Percentiles rank a stretch among this genome's conserved stretches.
These are phyloP conservation scores for Amazona guildingii DNA, from an alignment of 2,113 vertebrate genomes.

Conservation along the genomic window DNA sequence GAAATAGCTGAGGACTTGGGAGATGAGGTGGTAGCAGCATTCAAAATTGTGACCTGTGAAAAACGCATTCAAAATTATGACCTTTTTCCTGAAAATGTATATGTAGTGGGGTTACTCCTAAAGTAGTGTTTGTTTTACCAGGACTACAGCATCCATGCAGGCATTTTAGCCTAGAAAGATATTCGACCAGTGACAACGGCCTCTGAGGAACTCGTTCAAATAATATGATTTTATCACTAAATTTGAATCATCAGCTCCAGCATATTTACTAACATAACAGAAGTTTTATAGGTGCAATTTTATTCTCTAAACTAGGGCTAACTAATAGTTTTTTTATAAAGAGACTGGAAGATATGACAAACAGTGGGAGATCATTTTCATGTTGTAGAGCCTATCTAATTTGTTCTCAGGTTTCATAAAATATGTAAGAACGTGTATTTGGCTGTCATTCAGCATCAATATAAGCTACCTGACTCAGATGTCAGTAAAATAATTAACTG, in stretches of 20 bases:
- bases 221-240: neutral
- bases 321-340: neutral
- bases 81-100: neutral
- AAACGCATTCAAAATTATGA: neutral
- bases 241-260: neutral
- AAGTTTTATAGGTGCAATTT: neutral
- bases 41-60: neutral
- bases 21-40: neutral
- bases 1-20: neutral
- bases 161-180: neutral
- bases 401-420: neutral
- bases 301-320: neutral
- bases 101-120: neutral
- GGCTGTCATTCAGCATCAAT: neutral
- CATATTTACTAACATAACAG: neutral
- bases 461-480: neutral
- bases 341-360: neutral
- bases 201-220: neutral
- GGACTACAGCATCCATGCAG: neutral
- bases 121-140: neutral
- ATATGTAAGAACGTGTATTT: neutral
- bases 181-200: neutral
- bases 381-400: neutral
- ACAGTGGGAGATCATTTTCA: neutral
- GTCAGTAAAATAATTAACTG: neutral